Evolutionary conservation across 2,113 vertebrate genomes (phyloP).

Genomic region (Willisornis vidua): DNA sequence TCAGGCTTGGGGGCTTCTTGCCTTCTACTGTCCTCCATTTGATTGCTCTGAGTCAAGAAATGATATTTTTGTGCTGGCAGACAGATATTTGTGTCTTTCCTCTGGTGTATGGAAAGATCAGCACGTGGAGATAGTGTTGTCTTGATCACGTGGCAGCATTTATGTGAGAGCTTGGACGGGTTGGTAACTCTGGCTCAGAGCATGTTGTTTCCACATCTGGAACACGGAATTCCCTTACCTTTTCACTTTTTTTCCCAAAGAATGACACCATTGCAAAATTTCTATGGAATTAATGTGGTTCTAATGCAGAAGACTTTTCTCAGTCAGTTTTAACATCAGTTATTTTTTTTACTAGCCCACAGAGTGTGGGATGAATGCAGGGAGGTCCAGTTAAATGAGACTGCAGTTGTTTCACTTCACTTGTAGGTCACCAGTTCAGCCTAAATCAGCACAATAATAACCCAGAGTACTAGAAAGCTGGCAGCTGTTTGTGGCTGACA

Average conservation of each 20-base stretch:
- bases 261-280: not conserved
- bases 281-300: not conserved
- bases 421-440: not conserved
- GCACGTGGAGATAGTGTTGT: not conserved
- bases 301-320: not conserved
- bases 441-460: not conserved
- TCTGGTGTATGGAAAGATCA: not conserved
- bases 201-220: not conserved
- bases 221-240: conserved; percentile 17
- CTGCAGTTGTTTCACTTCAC: not conserved
- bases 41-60: not conserved
- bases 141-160: not conserved
- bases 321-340: not conserved
- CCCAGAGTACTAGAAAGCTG: not conserved
- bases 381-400: not conserved
- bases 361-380: not conserved
- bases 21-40: not conserved
- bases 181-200: conserved; percentile 27
- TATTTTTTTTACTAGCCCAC: not conserved
- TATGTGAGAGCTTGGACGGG: not conserved
- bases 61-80: not conserved
- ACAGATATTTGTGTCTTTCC: not conserved
- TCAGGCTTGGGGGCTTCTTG: not conserved
- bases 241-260: not conserved
- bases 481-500: not conserved